Conservation (phyloP, 2,797 vertebrate species). For the Sternotherus odoratus region DNA sequence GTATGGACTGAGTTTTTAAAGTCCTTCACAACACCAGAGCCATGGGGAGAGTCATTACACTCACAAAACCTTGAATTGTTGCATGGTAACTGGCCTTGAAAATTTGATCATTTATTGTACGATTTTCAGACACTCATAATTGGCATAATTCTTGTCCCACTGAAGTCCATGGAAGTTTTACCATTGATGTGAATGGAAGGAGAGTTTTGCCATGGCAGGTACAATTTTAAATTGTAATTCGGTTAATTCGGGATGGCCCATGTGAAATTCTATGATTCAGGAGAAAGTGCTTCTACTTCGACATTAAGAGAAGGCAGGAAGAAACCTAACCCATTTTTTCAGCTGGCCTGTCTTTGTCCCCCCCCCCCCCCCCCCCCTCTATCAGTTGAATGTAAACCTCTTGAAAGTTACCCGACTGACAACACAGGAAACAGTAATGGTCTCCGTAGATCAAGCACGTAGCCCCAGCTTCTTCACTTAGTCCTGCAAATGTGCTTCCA, state of each 20-base stretch:
- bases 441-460: not conserved
- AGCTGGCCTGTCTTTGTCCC: not conserved
- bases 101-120: not conserved
- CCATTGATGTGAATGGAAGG: not conserved
- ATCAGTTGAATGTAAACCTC: not conserved
- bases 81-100: not conserved
- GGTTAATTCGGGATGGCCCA: not conserved
- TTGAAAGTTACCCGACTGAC: not conserved
- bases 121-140: not conserved
- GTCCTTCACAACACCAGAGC: not conserved
- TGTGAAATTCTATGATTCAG: not conserved
- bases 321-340: not conserved
- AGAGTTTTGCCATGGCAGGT: not conserved
- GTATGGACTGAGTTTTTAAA: not conserved
- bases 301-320: not conserved
- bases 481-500: not conserved
- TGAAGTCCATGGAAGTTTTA: not conserved
- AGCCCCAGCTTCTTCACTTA: not conserved
- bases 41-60: not conserved
- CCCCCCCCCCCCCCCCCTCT: accelerated
- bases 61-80: not conserved
- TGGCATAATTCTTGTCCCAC: not conserved
- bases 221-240: not conserved
- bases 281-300: not conserved
- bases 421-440: not conserved